Base-by-base conservation (phyloP, 2,797 vertebrate species). In the Microctenopoma steveboyesi region DNA sequence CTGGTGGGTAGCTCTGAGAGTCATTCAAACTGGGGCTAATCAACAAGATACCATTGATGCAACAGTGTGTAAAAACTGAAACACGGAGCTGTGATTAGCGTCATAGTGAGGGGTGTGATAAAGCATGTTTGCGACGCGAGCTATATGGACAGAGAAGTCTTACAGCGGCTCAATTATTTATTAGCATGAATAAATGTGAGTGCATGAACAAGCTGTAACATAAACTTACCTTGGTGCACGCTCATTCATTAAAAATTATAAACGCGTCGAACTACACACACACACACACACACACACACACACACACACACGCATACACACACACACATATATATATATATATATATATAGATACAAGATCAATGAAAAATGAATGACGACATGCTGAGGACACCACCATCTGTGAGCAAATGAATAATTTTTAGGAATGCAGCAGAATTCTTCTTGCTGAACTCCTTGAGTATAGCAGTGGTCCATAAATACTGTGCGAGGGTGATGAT, bases 71-170 rank as follows among this genome's bases (percentile, higher is more conserved):
- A 94, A 93, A 91, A 67, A 60, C 89, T 90, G 86, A 85, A 89
- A 58, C 56, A 64, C 2, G 14, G 39, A 51, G 67, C 55, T 37
- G 68, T 77, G 82, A 88, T 85, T 75, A 62, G 68, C 46, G 77
- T 51, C 9, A 84, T 90, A 89, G 92, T 78, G 91, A 92, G 86
- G 89, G 90, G 89, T 91, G 92, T 94, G 95, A 95, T 95, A 94
- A 95, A 91, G 87, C 91, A 87, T 86, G 91, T 93, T 94, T 92
- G 88, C 89, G 94, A 82, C 76, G 88, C 91, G 90, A 84, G 78
- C 92, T 92, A 90, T 92, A 93, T 93, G 92, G 49, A 80, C 78
- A 45, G 66, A 76, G 71, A 76, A 39, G 61, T 56, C 39, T 74
- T n/a, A 66, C 50, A 76, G 73, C 64, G 37, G 49, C 70, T 87